These are phyloP conservation scores for Drosophila micromelanica DNA, from an alignment of 1,140 invertebrate genomes.

Conservation along the genomic window DNA sequence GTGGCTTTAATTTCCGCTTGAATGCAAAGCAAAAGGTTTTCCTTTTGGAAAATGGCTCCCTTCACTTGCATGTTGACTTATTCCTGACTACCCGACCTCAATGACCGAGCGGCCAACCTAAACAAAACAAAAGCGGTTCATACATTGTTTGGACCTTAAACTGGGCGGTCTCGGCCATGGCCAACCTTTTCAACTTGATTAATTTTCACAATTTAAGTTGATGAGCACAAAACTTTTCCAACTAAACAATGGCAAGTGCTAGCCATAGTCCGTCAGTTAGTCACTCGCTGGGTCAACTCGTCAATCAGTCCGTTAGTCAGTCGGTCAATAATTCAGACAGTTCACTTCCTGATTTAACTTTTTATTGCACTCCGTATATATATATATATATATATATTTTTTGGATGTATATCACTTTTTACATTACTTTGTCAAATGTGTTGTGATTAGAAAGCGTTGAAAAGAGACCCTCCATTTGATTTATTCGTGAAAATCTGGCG, in stretches of 20 bases:
- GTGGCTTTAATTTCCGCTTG: constrained; percentile 75
- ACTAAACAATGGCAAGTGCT: constrained; percentile 36
- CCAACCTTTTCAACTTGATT: constrained; percentile 80
- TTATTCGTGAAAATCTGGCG: constrained; percentile 53
- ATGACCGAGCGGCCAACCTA: constrained; percentile 39
- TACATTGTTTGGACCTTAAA: constrained; percentile 9
- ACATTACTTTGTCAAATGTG: constrained; percentile 68
- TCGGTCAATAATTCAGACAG: background rate
- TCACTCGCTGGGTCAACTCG: constrained; percentile 2
- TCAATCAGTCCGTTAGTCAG: constrained; percentile 6
- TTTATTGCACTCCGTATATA: constrained; percentile 25
- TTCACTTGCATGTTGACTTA: constrained; percentile 65
- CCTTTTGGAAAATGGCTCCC: constrained; percentile 48
- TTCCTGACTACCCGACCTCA: constrained; percentile 19
- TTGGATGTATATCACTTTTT: constrained; percentile 25
- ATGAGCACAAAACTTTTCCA: constrained; percentile 65
- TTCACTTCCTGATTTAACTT: constrained; percentile 36
- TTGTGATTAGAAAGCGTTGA: constrained; percentile 55
- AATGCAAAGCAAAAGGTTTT: constrained; percentile 77
- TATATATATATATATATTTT: constrained; percentile 1
- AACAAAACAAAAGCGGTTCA: constrained; percentile 62
- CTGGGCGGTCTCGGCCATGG: constrained; percentile 13
- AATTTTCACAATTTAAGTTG: constrained; percentile 82
- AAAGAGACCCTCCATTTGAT: constrained; percentile 50
- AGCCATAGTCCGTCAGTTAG: constrained; percentile 14